Conservation (phyloP, 2,113 vertebrate genomes). For the Zosterops hypoxanthus region DNA sequence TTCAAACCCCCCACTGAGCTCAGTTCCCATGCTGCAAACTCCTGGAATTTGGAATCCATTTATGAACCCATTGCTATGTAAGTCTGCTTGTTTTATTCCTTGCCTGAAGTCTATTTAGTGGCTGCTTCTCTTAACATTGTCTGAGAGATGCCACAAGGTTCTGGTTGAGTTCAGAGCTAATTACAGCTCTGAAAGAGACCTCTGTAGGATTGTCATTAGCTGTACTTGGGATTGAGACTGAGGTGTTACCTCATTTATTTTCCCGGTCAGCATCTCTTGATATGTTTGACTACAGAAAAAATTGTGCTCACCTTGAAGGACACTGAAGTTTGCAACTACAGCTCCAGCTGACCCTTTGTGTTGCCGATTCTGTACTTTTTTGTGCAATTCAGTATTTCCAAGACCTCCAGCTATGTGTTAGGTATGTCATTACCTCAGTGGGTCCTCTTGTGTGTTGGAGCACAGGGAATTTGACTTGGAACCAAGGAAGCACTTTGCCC, state of each 20-base stretch:
- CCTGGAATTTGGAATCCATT: neutral
- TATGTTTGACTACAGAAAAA: neutral
- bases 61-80: neutral
- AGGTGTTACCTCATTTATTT: conserved; percentile 33
- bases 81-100: neutral
- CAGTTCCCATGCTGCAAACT: neutral
- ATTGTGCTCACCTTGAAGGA: conserved; percentile 14
- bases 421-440: neutral
- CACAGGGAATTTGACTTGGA: neutral
- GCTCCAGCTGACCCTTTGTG: neutral
- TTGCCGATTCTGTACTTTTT: neutral
- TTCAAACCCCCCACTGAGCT: neutral
- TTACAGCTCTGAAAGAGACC: neutral
- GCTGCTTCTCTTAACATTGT: neutral
- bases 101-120: neutral
- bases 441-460: neutral
- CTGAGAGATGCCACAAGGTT: neutral
- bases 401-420: neutral
- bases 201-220: conserved; percentile 11
- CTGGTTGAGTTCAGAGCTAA: conserved; percentile 14
- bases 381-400: neutral
- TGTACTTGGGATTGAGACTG: neutral
- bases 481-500: neutral
- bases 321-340: neutral
- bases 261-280: neutral